Evolutionary conservation across 2,113 vertebrate species (phyloP).

Genomic region (Ammodytes marinus): DNA sequence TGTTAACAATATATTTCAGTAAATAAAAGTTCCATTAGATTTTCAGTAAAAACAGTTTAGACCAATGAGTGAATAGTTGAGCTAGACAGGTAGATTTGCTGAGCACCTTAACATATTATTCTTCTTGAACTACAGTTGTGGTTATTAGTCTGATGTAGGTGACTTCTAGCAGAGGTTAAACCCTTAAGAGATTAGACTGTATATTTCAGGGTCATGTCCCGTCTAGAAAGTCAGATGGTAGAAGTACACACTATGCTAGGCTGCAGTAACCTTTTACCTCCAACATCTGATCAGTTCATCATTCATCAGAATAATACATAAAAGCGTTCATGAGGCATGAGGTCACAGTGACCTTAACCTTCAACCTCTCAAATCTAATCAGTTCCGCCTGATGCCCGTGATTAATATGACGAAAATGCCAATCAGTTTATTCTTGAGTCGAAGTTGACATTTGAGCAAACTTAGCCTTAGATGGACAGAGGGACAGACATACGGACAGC

Average conservation of each 20-base stretch:
- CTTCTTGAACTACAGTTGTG: conserved; percentile 16
- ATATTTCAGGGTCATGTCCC: conserved; percentile 32
- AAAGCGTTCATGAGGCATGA: too few relatives aligned
- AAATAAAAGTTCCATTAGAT: conserved; percentile 4
- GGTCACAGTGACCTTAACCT: too few relatives aligned
- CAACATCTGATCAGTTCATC: too few relatives aligned
- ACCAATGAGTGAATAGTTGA: background rate
- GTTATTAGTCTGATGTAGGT: conserved; percentile 37
- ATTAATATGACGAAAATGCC: too few relatives aligned
- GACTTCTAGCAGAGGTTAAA: conserved; percentile 37
- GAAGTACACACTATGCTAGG: background rate
- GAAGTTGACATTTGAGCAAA: too few relatives aligned
- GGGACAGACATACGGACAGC: too few relatives aligned
- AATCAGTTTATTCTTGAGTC: too few relatives aligned
- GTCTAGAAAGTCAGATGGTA: conserved; percentile 9
- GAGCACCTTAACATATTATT: background rate
- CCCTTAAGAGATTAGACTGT: conserved; percentile 8
- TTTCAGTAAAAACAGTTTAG: background rate
- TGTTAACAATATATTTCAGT: background rate
- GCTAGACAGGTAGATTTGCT: background rate
- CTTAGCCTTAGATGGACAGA: too few relatives aligned
- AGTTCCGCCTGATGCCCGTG: too few relatives aligned
- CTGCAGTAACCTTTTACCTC: too few relatives aligned
- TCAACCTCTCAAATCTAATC: too few relatives aligned
- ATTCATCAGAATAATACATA: too few relatives aligned